A percentile compares a stretch with the other conserved stretches of the same genome.
phyloP scores from a whole-genome alignment of 1,140 invertebrate species.

The Galendromus occidentalis region DNA sequence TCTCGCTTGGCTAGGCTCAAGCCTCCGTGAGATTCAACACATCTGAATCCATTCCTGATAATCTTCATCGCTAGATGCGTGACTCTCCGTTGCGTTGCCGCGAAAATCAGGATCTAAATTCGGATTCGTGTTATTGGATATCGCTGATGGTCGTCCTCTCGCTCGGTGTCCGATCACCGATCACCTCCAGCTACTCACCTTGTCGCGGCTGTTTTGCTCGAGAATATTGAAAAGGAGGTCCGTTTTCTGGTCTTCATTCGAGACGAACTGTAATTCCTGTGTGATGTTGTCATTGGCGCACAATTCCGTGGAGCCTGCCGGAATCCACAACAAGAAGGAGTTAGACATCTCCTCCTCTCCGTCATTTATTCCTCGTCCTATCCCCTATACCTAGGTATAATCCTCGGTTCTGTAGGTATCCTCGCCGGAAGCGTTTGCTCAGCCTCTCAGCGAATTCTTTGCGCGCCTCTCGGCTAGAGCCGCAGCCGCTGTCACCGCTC shows the following conservation, averaged over 20 bases:
- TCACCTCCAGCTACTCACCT: no score
- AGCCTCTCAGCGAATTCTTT: no score
- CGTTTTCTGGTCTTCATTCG: background rate
- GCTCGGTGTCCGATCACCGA: no score
- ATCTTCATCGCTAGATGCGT: background rate
- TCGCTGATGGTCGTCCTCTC: no score
- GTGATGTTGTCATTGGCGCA: slow-evolving; percentile 92
- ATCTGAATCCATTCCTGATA: background rate
- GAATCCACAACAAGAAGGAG: no score
- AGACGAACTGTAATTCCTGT: slow-evolving; percentile 31
- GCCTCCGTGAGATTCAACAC: slow-evolving; percentile 6
- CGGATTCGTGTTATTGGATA: background rate
- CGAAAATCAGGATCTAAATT: background rate
- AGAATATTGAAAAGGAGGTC: background rate
- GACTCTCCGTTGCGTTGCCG: background rate
- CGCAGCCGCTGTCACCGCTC: no score
- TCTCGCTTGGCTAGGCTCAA: slow-evolving; percentile 10
- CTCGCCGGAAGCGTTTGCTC: no score
- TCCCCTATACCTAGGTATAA: no score
- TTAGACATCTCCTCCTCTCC: no score
- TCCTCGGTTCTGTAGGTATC: no score
- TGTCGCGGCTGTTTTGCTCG: background rate
- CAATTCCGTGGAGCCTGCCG: slow-evolving; percentile 46
- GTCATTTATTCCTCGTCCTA: no score
- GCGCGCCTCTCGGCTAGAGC: no score